Evolutionary conservation across 2,888 invertebrate species (phyloP).

Genomic region (Timandra comae): DNA sequence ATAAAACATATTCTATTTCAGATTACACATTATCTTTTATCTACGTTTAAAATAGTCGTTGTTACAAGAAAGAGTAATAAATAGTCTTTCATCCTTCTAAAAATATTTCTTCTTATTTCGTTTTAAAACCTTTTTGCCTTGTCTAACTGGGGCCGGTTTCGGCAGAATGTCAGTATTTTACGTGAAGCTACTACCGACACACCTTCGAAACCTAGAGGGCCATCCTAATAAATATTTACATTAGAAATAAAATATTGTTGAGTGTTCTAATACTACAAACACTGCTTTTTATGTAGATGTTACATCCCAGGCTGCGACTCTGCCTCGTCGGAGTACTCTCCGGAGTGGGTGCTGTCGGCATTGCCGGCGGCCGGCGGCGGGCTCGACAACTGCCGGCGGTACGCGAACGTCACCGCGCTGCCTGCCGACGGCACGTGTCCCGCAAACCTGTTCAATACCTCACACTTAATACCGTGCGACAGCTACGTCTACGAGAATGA

Average conservation of each 20-base stretch:
- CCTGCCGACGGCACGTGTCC: slow-evolving; percentile 31
- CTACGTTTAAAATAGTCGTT: too few relatives aligned
- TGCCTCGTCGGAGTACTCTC: slow-evolving; percentile 35
- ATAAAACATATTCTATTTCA: too few relatives aligned
- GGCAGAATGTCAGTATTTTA: too few relatives aligned
- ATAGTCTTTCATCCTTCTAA: too few relatives aligned
- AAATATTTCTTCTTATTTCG: too few relatives aligned
- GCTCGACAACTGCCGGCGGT: slow-evolving; percentile 66
- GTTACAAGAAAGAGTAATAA: too few relatives aligned
- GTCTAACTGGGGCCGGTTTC: not conserved
- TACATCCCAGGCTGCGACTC: slow-evolving; percentile 46
- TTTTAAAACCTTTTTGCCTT: too few relatives aligned
- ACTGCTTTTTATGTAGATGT: slow-evolving; percentile 33
- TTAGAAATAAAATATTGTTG: too few relatives aligned
- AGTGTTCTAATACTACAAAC: too few relatives aligned
- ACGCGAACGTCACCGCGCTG: slow-evolving; percentile 21
- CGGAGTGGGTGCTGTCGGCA: slow-evolving; percentile 62
- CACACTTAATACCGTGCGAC: slow-evolving; percentile 31
- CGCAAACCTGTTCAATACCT: slow-evolving; percentile 37
- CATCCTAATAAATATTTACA: too few relatives aligned
- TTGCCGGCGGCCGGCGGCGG: slow-evolving; percentile 41
- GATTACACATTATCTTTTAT: too few relatives aligned
- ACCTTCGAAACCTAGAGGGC: not conserved
- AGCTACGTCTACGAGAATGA: slow-evolving; percentile 46
- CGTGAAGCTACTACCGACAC: not conserved